Percentiles rank a stretch among this genome's conserved stretches.
phyloP scores from a whole-genome alignment of 2,113 vertebrate species.

The Pristiophorus japonicus region DNA sequence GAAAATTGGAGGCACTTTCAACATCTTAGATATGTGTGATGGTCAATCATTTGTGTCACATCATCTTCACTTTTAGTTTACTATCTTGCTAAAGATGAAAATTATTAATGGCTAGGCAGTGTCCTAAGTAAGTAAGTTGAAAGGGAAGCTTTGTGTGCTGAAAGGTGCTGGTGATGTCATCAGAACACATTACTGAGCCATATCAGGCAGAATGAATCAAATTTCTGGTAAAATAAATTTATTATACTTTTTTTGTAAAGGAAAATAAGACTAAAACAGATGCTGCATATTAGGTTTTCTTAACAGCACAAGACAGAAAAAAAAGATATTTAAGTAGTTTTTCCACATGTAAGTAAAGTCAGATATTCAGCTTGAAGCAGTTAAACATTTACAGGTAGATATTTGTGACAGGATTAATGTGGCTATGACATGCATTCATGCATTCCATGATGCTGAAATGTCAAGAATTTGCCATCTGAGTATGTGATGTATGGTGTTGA shows the following conservation, averaged over 20 bases:
- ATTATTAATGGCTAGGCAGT: neutral
- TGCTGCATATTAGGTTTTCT: neutral
- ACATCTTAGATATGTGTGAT: neutral
- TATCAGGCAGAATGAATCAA: neutral
- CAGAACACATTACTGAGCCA: neutral
- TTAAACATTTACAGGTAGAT: neutral
- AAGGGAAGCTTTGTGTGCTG: neutral
- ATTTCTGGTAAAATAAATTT: neutral
- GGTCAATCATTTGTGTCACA: neutral
- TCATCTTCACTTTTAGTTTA: neutral
- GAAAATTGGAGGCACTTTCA: neutral
- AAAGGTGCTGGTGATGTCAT: neutral
- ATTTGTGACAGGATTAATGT: conserved; percentile 11
- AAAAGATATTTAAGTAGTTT: neutral
- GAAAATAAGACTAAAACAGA: neutral
- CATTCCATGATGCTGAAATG: neutral
- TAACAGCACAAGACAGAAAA: neutral
- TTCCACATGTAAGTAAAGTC: neutral
- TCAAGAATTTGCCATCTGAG: neutral
- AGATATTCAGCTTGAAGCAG: neutral
- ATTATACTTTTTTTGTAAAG: neutral
- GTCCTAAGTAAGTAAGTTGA: neutral
- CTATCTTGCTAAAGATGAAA: neutral
- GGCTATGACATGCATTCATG: neutral
- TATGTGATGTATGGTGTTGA: neutral